These are phyloP conservation scores for Octomys mimax DNA, from an alignment of 2,797 vertebrate species.

Conservation along the genomic window DNA sequence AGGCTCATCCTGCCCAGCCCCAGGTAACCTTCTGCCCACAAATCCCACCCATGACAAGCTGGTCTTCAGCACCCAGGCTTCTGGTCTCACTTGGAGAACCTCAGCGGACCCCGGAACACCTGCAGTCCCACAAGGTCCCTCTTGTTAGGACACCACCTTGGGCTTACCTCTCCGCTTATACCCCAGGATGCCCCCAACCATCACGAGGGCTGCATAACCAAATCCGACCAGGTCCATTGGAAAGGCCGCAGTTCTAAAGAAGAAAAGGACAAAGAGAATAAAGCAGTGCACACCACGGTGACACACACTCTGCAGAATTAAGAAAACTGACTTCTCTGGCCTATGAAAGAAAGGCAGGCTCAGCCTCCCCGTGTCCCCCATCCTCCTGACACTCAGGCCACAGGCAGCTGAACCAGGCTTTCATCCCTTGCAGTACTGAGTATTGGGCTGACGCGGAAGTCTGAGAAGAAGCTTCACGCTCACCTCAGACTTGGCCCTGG, in stretches of 20 bases:
- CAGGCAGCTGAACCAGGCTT: not conserved
- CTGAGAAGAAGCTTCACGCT: not conserved
- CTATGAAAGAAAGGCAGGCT: not conserved
- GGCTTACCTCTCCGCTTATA: constrained; percentile 95
- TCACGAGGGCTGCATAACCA: constrained; percentile 92
- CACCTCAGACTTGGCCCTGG: not conserved
- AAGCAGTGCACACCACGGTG: not conserved
- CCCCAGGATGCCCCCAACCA: constrained; percentile 93
- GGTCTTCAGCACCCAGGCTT: not conserved
- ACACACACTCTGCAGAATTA: not conserved
- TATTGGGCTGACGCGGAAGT: not conserved
- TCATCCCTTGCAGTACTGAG: not conserved
- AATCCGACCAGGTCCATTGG: constrained; percentile 96
- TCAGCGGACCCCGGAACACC: not conserved
- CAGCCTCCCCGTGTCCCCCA: not conserved
- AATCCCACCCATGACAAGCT: not conserved
- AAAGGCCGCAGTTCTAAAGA: constrained; percentile 84
- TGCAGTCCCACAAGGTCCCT: not conserved
- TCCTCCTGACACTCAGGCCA: not conserved
- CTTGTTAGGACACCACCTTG: not conserved
- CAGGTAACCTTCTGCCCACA: accelerated
- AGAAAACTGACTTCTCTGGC: not conserved
- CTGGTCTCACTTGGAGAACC: not conserved
- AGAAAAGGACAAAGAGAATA: not conserved
- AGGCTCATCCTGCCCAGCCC: not conserved